Evolutionary conservation across 2,888 invertebrate species (phyloP).

Genomic region (Polyommatus iphigenia): DNA sequence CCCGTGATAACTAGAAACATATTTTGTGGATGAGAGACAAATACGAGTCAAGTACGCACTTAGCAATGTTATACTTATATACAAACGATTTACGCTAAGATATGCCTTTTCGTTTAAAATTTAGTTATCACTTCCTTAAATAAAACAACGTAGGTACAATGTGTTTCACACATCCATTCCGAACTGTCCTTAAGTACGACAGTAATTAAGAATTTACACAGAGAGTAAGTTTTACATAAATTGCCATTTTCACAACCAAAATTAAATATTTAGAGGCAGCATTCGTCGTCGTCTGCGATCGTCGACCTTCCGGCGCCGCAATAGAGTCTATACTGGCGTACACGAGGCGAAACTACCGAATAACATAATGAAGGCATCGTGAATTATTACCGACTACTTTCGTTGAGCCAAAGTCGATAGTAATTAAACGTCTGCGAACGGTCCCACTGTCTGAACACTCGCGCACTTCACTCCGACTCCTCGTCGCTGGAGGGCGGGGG

Average conservation of each 20-base stretch:
- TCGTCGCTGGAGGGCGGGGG: slow-evolving; percentile 52
- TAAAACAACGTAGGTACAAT: slow-evolving; percentile 67
- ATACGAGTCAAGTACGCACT: neutral
- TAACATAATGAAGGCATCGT: slow-evolving; percentile 65
- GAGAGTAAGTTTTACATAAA: slow-evolving; percentile 74
- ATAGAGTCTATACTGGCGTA: slow-evolving; percentile 30
- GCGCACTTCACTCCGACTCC: slow-evolving; percentile 72
- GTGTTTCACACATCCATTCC: slow-evolving; percentile 74
- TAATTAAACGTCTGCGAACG: slow-evolving; percentile 54
- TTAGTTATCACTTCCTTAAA: slow-evolving; percentile 62
- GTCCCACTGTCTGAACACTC: slow-evolving; percentile 58
- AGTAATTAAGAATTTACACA: slow-evolving; percentile 69
- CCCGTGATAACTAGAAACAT: neutral
- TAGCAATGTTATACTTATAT: slow-evolving; percentile 14
- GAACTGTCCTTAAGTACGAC: slow-evolving; percentile 66
- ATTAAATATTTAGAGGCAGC: slow-evolving; percentile 75
- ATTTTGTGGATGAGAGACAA: neutral
- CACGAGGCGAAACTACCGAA: slow-evolving; percentile 41
- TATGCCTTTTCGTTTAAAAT: slow-evolving; percentile 60
- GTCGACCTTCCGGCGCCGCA: slow-evolving; percentile 32
- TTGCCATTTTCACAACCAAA: slow-evolving; percentile 81
- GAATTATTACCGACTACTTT: slow-evolving; percentile 56
- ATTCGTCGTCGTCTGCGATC: slow-evolving; percentile 40
- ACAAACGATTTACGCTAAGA: slow-evolving; percentile 45
- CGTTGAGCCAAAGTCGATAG: slow-evolving; percentile 48